phyloP scores from a whole-genome alignment of 2,797 vertebrate species.

The Ispidina picta region DNA sequence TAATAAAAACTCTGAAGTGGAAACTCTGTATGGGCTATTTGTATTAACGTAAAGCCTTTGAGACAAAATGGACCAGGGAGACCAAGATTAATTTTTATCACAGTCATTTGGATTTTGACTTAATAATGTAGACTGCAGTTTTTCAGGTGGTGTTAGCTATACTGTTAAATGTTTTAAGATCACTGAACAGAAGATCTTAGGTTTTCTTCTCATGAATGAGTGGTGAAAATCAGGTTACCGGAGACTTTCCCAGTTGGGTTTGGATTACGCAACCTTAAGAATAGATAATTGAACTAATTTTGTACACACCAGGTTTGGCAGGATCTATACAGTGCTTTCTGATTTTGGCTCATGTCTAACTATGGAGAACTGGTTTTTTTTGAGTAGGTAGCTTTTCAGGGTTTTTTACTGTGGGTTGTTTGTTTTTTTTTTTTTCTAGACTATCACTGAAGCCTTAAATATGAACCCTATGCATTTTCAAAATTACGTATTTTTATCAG shows the following conservation, averaged over 20 bases:
- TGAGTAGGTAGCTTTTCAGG: neutral
- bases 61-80: neutral
- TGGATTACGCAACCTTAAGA: neutral
- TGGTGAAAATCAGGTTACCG: neutral
- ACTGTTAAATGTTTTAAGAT: neutral
- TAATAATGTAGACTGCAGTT: neutral
- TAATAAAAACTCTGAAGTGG: slow-evolving; percentile 28
- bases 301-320: neutral
- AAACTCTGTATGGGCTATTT: slow-evolving; percentile 1
- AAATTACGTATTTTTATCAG: neutral
- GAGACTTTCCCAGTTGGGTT: neutral
- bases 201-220: neutral
- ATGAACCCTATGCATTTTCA: neutral
- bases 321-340: neutral
- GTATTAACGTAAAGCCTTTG: neutral
- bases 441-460: neutral
- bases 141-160: neutral
- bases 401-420: no score
- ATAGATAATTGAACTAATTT: neutral
- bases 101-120: neutral
- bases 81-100: neutral
- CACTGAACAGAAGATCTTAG: neutral
- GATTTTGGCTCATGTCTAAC: neutral
- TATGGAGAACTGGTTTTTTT: neutral
- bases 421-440: neutral